Base-by-base conservation (phyloP, 1,140 invertebrate species). In the Meloidogyne hapla region DNA sequence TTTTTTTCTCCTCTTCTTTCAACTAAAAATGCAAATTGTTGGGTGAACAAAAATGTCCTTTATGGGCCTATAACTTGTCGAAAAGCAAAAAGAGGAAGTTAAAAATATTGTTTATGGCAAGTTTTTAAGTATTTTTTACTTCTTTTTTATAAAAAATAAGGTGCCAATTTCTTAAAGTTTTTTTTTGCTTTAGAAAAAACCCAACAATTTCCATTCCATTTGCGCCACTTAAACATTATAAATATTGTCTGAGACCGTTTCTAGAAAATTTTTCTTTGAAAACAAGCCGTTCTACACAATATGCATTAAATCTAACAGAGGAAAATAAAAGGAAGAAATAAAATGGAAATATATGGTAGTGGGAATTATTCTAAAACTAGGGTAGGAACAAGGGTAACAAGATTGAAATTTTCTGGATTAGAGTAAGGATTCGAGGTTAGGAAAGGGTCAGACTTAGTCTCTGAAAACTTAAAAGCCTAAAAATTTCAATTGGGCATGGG, bases 1-100 rank as follows among this genome's bases (percentile, higher is more conserved):
- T 56, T 18, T 48, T 45, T 45, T 56, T n/a, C n/a, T 6, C 48
- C 48, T n/a, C 48, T 56, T 56, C n/a, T n/a, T 56, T 56, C n/a
- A 56, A n/a, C n/a, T n/a, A 56, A 56, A 56, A 56, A 56, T 56
- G 48, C 48, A 56, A 56, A 56, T 56, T 56, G 48, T 56, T 42
- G 6, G 48, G 48, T 56, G 48, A 56, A 56, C 48, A 56, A 56
- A 13, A 33, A 33, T 33, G 33, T 33, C 33, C 33, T 33, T 33
- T 33, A 33, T 33, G 1, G 33, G 33, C 33, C 33, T 33, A 33
- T 4, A 33, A 33, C 33, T 33, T 33, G 4, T 33, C 33, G 33
- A 33, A 33, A 33, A 33, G 33, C 33, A 33, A 33, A 33, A 33
- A 1, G 9, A 56, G n/a, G 8, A 33, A 5, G 33, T 33, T 33